These are phyloP conservation scores for Vipera ursinii DNA, from an alignment of 2,797 vertebrate genomes.

Conservation along the genomic window DNA sequence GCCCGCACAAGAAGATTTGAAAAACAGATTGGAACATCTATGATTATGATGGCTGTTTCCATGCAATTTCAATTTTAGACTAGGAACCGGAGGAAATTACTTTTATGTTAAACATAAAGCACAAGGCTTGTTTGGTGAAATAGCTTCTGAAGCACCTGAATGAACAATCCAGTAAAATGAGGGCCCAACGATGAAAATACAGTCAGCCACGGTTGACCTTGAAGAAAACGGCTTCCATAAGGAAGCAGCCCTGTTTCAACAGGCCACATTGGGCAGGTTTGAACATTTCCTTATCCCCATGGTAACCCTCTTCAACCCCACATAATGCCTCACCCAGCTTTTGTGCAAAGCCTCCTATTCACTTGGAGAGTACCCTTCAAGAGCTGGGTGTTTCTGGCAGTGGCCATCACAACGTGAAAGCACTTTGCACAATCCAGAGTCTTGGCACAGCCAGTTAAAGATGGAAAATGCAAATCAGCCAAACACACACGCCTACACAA, in stretches of 20 bases:
- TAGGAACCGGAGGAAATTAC: not conserved
- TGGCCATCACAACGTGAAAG: not conserved
- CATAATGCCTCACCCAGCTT: not conserved
- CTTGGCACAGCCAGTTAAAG: not conserved
- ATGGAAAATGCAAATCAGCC: not conserved
- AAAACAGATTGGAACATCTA: not conserved
- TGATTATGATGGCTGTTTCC: conserved; percentile 7
- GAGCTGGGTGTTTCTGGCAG: not conserved
- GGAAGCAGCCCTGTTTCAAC: not conserved
- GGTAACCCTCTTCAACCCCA: not conserved
- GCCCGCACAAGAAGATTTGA: conserved; percentile 25
- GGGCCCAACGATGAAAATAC: not conserved
- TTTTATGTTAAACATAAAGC: not conserved
- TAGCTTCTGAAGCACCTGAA: not conserved
- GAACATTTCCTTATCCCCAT: not conserved
- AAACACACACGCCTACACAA: not conserved
- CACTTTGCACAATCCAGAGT: not conserved
- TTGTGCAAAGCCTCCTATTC: not conserved
- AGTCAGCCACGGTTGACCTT: not conserved
- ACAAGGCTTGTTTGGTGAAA: not conserved
- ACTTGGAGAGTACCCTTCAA: not conserved
- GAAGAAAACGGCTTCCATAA: not conserved
- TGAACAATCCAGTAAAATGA: not conserved
- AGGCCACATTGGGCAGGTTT: not conserved
- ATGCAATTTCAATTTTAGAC: conserved; percentile 2